These are phyloP conservation scores for Acipenser ruthenus DNA, from an alignment of 2,797 vertebrate genomes.

Conservation along the genomic window DNA sequence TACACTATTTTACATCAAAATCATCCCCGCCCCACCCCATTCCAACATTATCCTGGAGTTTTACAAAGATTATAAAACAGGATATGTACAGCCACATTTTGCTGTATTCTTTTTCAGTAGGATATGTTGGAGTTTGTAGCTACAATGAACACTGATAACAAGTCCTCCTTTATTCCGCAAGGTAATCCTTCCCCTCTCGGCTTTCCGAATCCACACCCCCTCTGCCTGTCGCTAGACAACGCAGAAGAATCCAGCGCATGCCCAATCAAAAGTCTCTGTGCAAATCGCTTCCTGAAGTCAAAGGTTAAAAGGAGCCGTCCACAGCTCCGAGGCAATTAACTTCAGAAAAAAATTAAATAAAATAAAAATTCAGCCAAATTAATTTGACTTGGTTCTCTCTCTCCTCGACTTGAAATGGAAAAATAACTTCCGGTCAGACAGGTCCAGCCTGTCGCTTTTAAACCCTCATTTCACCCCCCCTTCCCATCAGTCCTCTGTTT, in stretches of 20 bases:
- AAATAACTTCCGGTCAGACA: constrained; percentile 57
- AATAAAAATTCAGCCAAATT: constrained; percentile 19
- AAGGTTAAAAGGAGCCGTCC: constrained; percentile 48
- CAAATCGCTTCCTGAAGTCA: constrained; percentile 51
- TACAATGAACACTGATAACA: constrained; percentile 43
- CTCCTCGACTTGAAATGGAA: constrained; percentile 30
- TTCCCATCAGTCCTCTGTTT: too few relatives aligned
- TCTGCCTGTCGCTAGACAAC: constrained; percentile 63
- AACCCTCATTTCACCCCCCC: too few relatives aligned
- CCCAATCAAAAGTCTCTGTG: constrained; percentile 39
- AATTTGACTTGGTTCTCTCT: constrained; percentile 19
- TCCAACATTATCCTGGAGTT: constrained; percentile 34
- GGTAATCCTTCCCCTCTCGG: constrained; percentile 30
- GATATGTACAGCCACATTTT: constrained; percentile 50
- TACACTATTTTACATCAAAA: constrained; percentile 36
- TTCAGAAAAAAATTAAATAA: constrained; percentile 22
- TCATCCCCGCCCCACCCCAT: constrained; percentile 16
- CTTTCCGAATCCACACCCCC: constrained; percentile 32
- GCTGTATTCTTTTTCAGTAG: constrained; percentile 40
- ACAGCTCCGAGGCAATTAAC: constrained; percentile 41
- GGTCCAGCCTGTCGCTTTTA: constrained; percentile 47
- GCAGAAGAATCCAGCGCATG: constrained; percentile 43
- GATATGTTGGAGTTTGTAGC: constrained; percentile 50
- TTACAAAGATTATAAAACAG: constrained; percentile 59
- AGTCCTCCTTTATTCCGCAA: constrained; percentile 33